phyloP scores from a whole-genome alignment of 2,888 invertebrate genomes.

The Plagodis pulveraria region DNA sequence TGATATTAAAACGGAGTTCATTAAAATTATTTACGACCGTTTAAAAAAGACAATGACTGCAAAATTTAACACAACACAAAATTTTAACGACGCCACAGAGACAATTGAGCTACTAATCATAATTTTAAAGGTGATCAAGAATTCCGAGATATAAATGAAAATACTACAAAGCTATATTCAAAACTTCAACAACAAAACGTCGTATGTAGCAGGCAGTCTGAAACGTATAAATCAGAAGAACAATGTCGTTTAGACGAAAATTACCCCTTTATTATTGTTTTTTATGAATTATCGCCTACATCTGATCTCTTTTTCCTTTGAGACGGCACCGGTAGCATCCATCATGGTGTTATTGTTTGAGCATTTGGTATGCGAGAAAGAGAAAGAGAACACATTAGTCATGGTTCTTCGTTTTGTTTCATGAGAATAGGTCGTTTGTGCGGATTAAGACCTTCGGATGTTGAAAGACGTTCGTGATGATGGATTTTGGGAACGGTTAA shows the following conservation, averaged over 20 bases:
- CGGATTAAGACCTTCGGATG: slow-evolving; percentile 59
- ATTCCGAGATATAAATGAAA: slow-evolving; percentile 32
- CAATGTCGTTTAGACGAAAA: slow-evolving; percentile 63
- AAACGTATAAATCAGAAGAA: slow-evolving; percentile 63
- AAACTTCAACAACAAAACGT: slow-evolving; percentile 27
- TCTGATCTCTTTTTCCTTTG: slow-evolving; percentile 71
- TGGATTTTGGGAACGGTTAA: slow-evolving; percentile 31
- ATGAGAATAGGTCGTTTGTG: slow-evolving; percentile 54
- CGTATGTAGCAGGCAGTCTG: slow-evolving; percentile 30
- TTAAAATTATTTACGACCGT: slow-evolving; percentile 35
- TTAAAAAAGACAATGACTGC: slow-evolving; percentile 27
- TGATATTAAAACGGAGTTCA: slow-evolving; percentile 28
- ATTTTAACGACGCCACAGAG: slow-evolving; percentile 34
- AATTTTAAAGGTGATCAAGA: slow-evolving; percentile 36
- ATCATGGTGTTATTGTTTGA: slow-evolving; percentile 73
- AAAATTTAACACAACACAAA: slow-evolving; percentile 26
- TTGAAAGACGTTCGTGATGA: slow-evolving; percentile 37
- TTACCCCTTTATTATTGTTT: slow-evolving; percentile 71
- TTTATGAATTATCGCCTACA: slow-evolving; percentile 78
- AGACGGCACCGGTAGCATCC: slow-evolving; percentile 68
- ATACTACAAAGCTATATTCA: slow-evolving; percentile 35
- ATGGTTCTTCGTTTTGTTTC: slow-evolving; percentile 70
- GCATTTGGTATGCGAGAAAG: slow-evolving; percentile 55
- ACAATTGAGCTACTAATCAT: slow-evolving; percentile 41
- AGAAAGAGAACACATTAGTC: slow-evolving; percentile 60